These are phyloP conservation scores for Cyclina sinensis DNA, from an alignment of 1,140 invertebrate genomes.

Conservation along the genomic window DNA sequence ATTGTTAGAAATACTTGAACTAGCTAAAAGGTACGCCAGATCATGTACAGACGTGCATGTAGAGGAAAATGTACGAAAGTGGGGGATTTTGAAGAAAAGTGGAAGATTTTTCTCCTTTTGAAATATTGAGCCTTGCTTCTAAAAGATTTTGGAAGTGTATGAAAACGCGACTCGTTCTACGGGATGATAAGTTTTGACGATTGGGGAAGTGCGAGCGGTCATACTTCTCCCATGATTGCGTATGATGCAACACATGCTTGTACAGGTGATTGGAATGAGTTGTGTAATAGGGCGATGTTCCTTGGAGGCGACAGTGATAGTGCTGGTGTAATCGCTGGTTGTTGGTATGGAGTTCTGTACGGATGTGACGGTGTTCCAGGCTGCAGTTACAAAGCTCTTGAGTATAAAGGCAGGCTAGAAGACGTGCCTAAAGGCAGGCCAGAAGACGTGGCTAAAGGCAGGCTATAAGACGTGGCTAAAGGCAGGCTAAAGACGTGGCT, in stretches of 20 bases:
- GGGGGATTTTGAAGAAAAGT: constrained; percentile 82
- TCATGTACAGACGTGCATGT: constrained; percentile 76
- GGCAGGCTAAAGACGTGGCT: too few relatives aligned
- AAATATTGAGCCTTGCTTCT: constrained; percentile 79
- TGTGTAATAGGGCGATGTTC: constrained; percentile 83
- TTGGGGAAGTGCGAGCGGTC: constrained; percentile 84
- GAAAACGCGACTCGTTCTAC: constrained; percentile 84
- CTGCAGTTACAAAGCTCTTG: constrained; percentile 75
- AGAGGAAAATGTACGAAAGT: constrained; percentile 78
- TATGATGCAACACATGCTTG: constrained; percentile 84
- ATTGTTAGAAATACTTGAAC: constrained; percentile 75
- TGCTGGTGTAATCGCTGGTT: constrained; percentile 85
- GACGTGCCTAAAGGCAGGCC: constrained; percentile 66
- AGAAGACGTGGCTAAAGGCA: constrained; percentile 52
- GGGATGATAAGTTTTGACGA: constrained; percentile 80
- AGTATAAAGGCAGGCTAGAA: constrained; percentile 72
- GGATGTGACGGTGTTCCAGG: constrained; percentile 82
- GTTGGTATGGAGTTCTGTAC: constrained; percentile 84
- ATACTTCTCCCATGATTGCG: constrained; percentile 86
- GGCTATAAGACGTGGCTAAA: too few relatives aligned
- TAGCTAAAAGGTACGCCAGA: constrained; percentile 18
- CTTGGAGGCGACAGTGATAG: constrained; percentile 86
- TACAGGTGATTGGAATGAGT: constrained; percentile 80
- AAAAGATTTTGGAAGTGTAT: constrained; percentile 74
- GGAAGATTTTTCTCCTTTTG: constrained; percentile 81